A percentile compares a stretch with the other conserved stretches of the same genome.
Evolutionary conservation across 2,113 vertebrate genomes (phyloP).

Genomic region (Gracilinanus agilis): DNA sequence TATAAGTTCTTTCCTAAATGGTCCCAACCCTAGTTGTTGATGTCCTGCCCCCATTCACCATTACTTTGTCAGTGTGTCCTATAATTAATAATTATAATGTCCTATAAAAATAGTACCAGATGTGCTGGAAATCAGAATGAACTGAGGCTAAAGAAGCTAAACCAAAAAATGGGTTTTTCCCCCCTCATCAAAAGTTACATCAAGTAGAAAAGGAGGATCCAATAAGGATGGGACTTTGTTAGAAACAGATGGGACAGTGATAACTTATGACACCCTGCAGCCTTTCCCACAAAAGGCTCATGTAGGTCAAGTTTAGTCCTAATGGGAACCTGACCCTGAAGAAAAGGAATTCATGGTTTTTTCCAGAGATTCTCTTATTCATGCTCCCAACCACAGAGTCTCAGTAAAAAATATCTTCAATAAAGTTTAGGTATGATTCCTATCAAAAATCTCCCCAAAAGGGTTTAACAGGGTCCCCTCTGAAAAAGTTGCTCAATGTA

Average conservation of each 20-base stretch:
- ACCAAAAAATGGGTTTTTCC: background rate
- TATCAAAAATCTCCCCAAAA: background rate
- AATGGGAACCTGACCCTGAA: background rate
- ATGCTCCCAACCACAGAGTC: background rate
- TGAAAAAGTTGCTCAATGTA: background rate
- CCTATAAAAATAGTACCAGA: too few species aligned
- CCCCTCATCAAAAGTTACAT: background rate
- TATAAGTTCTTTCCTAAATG: background rate
- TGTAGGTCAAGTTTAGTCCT: background rate
- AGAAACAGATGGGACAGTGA: background rate
- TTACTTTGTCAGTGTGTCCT: background rate
- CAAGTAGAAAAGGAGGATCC: background rate
- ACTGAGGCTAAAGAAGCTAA: background rate
- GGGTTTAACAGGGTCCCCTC: background rate
- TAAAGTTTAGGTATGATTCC: background rate
- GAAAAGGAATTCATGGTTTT: background rate
- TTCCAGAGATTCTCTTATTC: background rate
- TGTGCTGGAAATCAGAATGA: background rate
- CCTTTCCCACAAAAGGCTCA: background rate
- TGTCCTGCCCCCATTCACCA: background rate
- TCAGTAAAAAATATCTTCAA: background rate
- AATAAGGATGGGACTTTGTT: background rate
- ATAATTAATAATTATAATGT: background rate
- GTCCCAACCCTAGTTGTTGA: background rate
- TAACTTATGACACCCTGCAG: background rate